phyloP scores from a whole-genome alignment of 2,888 invertebrate species.

The Polydesmus complanatus region DNA sequence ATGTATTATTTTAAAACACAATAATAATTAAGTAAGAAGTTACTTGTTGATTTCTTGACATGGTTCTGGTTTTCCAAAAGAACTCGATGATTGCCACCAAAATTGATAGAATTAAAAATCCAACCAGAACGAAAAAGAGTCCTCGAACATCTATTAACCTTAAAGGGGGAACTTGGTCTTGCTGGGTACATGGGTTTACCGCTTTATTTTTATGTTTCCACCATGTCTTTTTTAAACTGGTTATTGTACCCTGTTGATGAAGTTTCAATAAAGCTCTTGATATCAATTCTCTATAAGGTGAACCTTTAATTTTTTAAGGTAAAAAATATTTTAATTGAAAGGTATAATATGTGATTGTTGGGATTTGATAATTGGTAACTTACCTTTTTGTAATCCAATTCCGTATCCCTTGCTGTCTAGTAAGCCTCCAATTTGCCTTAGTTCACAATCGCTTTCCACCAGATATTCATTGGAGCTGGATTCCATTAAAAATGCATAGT shows the following conservation, averaged over 20 bases:
- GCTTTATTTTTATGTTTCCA: background rate
- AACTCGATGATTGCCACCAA: background rate
- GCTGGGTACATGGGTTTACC: background rate
- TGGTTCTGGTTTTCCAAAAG: background rate
- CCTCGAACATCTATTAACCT: background rate
- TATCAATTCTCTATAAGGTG: background rate
- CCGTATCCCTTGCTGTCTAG: background rate
- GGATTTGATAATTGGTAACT: background rate
- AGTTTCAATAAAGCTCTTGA: background rate
- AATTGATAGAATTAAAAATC: background rate
- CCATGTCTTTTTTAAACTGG: background rate
- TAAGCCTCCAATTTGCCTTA: background rate
- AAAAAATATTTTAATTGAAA: too few relatives aligned
- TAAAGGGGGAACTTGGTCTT: background rate
- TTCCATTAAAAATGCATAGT: background rate
- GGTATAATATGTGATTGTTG: background rate
- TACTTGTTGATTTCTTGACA: background rate
- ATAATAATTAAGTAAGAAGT: background rate
- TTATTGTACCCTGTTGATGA: background rate
- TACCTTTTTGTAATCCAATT: background rate
- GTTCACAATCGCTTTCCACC: background rate
- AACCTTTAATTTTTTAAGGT: too few relatives aligned
- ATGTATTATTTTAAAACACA: background rate
- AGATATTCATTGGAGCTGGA: background rate
- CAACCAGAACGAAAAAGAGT: background rate